These are phyloP conservation scores for Gasterosteus aculeatus DNA, from an alignment of 2,113 vertebrate species.

Conservation along the genomic window DNA sequence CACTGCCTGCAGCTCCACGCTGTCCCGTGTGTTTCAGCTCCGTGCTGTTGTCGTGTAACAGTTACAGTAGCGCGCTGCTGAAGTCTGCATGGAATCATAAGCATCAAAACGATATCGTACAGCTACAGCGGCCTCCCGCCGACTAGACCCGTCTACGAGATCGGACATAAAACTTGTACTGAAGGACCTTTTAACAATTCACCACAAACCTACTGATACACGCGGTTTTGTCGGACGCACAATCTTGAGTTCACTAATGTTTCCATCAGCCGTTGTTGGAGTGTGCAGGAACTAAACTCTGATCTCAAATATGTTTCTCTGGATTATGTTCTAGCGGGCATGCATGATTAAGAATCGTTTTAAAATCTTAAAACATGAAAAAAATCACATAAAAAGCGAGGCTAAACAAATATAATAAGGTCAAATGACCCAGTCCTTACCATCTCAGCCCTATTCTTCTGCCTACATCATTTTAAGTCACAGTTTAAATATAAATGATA, in stretches of 20 bases:
- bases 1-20: slow-evolving; percentile 46
- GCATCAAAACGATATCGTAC: not conserved
- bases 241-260: not conserved
- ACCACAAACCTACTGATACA: not conserved
- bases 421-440: not conserved
- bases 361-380: not conserved
- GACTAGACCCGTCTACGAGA: not conserved
- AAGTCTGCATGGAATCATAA: slow-evolving; percentile 14
- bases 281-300: not conserved
- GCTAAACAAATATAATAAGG: not conserved
- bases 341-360: too few species aligned
- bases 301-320: not conserved
- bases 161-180: not conserved
- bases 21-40: slow-evolving; percentile 52
- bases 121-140: not conserved
- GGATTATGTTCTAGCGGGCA: not conserved
- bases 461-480: too few species aligned
- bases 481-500: not conserved
- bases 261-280: not conserved
- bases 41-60: slow-evolving; percentile 68
- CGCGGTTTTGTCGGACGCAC: too few species aligned
- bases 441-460: not conserved
- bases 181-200: not conserved
- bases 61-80: slow-evolving; percentile 47
- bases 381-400: not conserved